Evolutionary conservation across 2,888 invertebrate genomes (phyloP), one percentile per base, ranked within the genome.

Genomic region (Troides aeacus): DNA sequence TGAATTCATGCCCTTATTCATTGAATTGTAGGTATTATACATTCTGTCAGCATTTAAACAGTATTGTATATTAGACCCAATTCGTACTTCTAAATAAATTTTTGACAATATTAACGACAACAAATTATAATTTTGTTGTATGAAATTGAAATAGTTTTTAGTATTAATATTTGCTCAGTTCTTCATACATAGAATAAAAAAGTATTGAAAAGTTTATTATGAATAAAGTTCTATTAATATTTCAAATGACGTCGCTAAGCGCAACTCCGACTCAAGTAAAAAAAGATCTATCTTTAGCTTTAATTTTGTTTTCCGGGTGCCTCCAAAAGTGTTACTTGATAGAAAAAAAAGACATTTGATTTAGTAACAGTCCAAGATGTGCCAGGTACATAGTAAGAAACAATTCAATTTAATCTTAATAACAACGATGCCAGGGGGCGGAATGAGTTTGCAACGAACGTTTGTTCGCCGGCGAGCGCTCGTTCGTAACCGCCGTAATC

Each of bases 401-500:
- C 62, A 63, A 58, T 68, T 57, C 46, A 30, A 68, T 62, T 67
- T 63, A 68, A 68, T 63, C 63, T 56, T 68, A 69, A 65, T 57
- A 61, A 62, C 61, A 69, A 61, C 12, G 62, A 66, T 62, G 50
- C 42, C 23, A 62, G 66, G 42, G 30, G 56, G 57, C 62, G 61
- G 61, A 58, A 65, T 58, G 66, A 50, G 69, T 69, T 66, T 62
- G 66, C 56, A 66, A 58, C 62, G 62, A 69, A 42, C 62, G 53
- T 66, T 64, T 24, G 61, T 70, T 76, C 76, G 77, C 80, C 77
- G 77, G 79, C 78, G 79, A 79, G 77, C 76, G 80, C 76, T 77
- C 78, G 81, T 82, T 62, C 84, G 79, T 81, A 83, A 83, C 84
- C 83, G 82, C 81, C 80, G 84, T 87, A 87, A 87, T 86, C 84